Percentiles rank a stretch among this genome's conserved stretches.
Evolutionary conservation across 2,888 invertebrate species (phyloP).

Genomic region (Nysson spinosus): DNA sequence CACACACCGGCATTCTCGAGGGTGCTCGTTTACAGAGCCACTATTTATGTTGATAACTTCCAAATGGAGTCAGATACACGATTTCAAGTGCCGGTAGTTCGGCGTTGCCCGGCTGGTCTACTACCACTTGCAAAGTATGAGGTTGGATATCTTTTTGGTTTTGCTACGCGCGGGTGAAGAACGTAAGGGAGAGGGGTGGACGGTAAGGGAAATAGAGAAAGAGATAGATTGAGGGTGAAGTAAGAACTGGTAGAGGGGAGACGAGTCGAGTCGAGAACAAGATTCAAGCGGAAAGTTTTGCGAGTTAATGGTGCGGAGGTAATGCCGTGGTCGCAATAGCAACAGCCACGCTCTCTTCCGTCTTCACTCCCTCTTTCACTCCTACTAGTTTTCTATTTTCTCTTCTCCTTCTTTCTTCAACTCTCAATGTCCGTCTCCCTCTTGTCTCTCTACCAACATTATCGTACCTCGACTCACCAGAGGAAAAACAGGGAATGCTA

Average conservation of each 20-base stretch:
- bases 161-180: slow-evolving; percentile 49
- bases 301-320: slow-evolving; percentile 77
- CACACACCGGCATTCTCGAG: slow-evolving; percentile 45
- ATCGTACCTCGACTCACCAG: slow-evolving; percentile 8
- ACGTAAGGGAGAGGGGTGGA: too few relatives aligned
- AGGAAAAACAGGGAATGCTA: slow-evolving; percentile 29
- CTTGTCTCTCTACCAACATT: slow-evolving; percentile 35
- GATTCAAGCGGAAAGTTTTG: slow-evolving; percentile 77
- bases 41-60: slow-evolving; percentile 73
- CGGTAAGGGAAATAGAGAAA: too few relatives aligned
- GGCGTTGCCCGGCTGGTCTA: slow-evolving; percentile 58
- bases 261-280: slow-evolving; percentile 73
- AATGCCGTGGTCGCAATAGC: slow-evolving; percentile 76
- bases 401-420: slow-evolving; percentile 39
- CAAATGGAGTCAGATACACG: slow-evolving; percentile 70
- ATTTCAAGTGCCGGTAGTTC: slow-evolving; percentile 55
- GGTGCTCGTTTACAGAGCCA: slow-evolving; percentile 63
- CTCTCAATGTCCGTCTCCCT: slow-evolving; percentile 34
- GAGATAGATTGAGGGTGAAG: slow-evolving; percentile 31
- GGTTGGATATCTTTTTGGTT: slow-evolving; percentile 72
- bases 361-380: slow-evolving; percentile 45
- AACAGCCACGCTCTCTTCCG: slow-evolving; percentile 68
- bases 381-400: slow-evolving; percentile 26
- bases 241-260: slow-evolving; percentile 25
- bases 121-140: slow-evolving; percentile 69